These are phyloP conservation scores for Anguilla japonica DNA, from an alignment of 2,113 vertebrate species.

Conservation along the genomic window DNA sequence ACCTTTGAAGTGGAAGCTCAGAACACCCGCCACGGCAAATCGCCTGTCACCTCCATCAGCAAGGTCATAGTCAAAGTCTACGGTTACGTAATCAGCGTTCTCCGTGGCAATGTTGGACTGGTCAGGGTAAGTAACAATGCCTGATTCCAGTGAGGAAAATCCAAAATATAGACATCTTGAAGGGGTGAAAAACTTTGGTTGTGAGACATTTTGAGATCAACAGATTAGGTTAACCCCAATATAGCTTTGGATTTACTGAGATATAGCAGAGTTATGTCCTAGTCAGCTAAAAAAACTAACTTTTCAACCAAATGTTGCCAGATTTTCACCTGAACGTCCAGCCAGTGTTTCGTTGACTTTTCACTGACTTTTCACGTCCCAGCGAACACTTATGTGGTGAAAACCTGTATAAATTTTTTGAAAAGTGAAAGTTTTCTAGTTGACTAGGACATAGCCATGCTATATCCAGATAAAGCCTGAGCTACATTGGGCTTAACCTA, in stretches of 20 bases:
- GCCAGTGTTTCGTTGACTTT: too few relatives aligned
- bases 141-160: not conserved
- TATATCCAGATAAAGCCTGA: too few relatives aligned
- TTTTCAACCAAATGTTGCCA: not conserved
- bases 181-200: not conserved
- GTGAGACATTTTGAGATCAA: not conserved
- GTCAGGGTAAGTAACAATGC: conserved; percentile 50
- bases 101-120: conserved; percentile 43
- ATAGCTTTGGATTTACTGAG: too few relatives aligned
- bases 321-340: too few relatives aligned
- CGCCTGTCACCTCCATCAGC: conserved; percentile 52
- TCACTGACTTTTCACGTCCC: too few relatives aligned
- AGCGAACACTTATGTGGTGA: too few relatives aligned
- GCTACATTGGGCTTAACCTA: too few relatives aligned
- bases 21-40: conserved; percentile 55
- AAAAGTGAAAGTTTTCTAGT: too few relatives aligned
- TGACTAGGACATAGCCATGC: too few relatives aligned
- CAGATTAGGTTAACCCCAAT: not conserved
- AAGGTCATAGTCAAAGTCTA: conserved; percentile 59
- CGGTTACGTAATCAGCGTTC: conserved; percentile 44
- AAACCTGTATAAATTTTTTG: too few relatives aligned
- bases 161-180: not conserved
- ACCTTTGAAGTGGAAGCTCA: conserved; percentile 60
- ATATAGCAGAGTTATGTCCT: too few relatives aligned
- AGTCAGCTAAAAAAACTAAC: not conserved